phyloP scores from a whole-genome alignment of 1,140 invertebrate species.

The Ylistrum balloti region DNA sequence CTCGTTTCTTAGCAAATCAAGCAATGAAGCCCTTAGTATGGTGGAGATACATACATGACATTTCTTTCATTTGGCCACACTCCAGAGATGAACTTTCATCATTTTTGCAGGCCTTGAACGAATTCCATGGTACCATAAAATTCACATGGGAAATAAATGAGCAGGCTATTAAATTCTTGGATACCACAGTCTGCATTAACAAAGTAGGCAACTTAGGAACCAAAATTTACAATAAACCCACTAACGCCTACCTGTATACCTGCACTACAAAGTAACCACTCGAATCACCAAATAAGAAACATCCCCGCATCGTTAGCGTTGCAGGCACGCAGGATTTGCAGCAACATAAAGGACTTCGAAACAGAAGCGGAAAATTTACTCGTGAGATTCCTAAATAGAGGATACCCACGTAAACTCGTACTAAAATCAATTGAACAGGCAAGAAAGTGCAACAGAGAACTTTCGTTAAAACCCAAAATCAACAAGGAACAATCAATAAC shows the following conservation, averaged over 20 bases:
- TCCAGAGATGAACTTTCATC: conserved; percentile 3
- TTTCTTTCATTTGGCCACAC: conserved; percentile 48
- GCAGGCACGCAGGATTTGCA: too few relatives aligned
- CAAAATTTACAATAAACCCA: conserved; percentile 16
- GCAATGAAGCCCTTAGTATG: not conserved
- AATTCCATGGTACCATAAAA: conserved; percentile 17
- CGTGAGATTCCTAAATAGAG: too few relatives aligned
- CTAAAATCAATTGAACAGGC: too few relatives aligned
- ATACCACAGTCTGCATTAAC: not conserved
- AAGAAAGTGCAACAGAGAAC: too few relatives aligned
- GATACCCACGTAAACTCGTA: too few relatives aligned
- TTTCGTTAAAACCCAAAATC: too few relatives aligned
- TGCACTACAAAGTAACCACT: too few relatives aligned
- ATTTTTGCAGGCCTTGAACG: not conserved
- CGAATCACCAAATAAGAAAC: too few relatives aligned
- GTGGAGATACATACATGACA: conserved; percentile 45
- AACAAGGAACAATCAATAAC: too few relatives aligned
- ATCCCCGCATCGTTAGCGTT: too few relatives aligned
- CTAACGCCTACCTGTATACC: conserved; percentile 41
- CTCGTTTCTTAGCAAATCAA: not conserved
- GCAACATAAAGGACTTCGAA: too few relatives aligned
- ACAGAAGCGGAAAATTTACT: too few relatives aligned
- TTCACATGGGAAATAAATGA: not conserved
- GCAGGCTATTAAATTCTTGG: not conserved
- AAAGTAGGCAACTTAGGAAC: not conserved